Evolutionary conservation across 2,113 vertebrate genomes (phyloP).

Genomic region (Nicator chloris): DNA sequence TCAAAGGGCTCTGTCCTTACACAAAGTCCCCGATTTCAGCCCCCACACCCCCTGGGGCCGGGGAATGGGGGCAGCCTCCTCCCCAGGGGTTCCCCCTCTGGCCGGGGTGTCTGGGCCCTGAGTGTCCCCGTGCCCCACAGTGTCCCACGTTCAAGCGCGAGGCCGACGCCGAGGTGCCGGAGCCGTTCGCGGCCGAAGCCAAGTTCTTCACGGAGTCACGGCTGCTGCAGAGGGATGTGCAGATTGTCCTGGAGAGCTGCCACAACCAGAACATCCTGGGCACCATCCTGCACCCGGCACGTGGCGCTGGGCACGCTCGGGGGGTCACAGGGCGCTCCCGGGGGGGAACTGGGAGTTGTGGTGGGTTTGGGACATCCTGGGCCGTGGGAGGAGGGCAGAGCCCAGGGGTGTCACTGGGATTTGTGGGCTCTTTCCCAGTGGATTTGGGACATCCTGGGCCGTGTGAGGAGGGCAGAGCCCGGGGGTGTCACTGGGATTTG

Average conservation of each 20-base stretch:
- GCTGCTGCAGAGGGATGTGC: conserved; percentile 94
- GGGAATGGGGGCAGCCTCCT: background rate
- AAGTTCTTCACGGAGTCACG: conserved; percentile 97
- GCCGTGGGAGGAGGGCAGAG: rapidly evolving
- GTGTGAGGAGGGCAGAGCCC: rapidly evolving
- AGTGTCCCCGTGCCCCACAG: conserved; percentile 45
- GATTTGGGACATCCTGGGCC: background rate
- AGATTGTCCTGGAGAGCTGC: conserved; percentile 96
- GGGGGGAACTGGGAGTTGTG: rapidly evolving
- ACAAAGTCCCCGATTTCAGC: rapidly evolving
- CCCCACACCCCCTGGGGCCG: rapidly evolving
- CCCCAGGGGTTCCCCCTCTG: background rate
- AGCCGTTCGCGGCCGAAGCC: conserved; percentile 92
- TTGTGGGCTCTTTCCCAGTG: background rate
- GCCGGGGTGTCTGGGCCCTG: rapidly evolving
- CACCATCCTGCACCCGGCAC: conserved; percentile 93
- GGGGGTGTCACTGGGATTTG: background rate
- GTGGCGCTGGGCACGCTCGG: background rate
- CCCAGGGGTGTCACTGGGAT: background rate
- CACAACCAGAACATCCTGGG: conserved; percentile 96
- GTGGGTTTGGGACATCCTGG: background rate
- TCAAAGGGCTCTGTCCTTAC: background rate
- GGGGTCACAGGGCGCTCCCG: rapidly evolving
- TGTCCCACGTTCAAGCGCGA: conserved; percentile 94
- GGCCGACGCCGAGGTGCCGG: conserved; percentile 85